Percentiles rank a stretch among this genome's conserved stretches.
phyloP scores from a whole-genome alignment of 2,888 invertebrate species.

The Smittia sp. region DNA sequence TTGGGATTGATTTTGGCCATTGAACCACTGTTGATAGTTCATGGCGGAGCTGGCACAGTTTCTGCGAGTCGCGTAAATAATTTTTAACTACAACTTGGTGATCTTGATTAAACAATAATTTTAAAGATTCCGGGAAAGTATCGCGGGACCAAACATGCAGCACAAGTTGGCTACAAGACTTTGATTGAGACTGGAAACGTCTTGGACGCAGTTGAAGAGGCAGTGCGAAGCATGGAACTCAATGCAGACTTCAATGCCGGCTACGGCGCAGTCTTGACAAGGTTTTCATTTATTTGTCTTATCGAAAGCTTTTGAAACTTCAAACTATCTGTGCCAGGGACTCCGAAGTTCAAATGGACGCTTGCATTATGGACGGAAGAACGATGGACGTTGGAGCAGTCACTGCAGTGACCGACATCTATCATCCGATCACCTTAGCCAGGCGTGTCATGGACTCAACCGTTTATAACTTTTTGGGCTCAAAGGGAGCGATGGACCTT shows the following conservation, averaged over 20 bases:
- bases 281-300: neutral
- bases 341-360: slow-evolving; percentile 78
- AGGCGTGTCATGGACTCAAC: slow-evolving; percentile 68
- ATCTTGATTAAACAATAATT: neutral
- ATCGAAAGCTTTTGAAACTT: slow-evolving; percentile 46
- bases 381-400: slow-evolving; percentile 65
- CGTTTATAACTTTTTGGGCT: slow-evolving; percentile 68
- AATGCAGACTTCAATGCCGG: slow-evolving; percentile 81
- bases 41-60: slow-evolving; percentile 80
- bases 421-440: slow-evolving; percentile 69
- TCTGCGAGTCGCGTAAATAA: slow-evolving; percentile 58
- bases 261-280: slow-evolving; percentile 67
- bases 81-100: neutral
- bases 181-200: slow-evolving; percentile 60
- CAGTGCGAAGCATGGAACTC: slow-evolving; percentile 74
- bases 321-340: slow-evolving; percentile 48
- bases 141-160: slow-evolving; percentile 65
- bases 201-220: slow-evolving; percentile 76
- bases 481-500: slow-evolving; percentile 67
- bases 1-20: neutral
- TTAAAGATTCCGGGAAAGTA: slow-evolving; percentile 57
- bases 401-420: slow-evolving; percentile 60
- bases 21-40: slow-evolving; percentile 68
- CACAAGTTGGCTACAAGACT: slow-evolving; percentile 60
- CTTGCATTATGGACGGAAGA: slow-evolving; percentile 70